phyloP scores from a whole-genome alignment of 2,113 vertebrate genomes.

The Dolichallabes microphthalmus region DNA sequence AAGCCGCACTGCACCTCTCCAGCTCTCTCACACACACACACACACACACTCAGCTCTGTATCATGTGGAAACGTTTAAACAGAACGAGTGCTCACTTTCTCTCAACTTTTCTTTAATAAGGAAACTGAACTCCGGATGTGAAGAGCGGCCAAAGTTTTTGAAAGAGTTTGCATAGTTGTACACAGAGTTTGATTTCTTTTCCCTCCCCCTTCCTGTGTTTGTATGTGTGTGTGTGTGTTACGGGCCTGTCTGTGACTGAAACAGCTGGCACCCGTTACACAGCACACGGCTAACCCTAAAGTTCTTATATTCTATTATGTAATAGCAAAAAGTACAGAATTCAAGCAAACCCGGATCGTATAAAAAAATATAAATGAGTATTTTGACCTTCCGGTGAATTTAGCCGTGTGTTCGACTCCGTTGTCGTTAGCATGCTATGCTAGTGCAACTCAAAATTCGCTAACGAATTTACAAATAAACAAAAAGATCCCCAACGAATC shows the following conservation, averaged over 20 bases:
- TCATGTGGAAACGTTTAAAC: neutral
- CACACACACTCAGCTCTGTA: no score
- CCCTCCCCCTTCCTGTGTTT: neutral
- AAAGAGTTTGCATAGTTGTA: constrained; percentile 2
- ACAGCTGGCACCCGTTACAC: constrained; percentile 30
- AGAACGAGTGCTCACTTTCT: neutral
- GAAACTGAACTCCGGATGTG: neutral
- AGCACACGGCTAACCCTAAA: neutral
- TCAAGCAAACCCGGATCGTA: neutral
- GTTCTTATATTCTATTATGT: no score
- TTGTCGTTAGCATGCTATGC: neutral
- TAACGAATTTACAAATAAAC: neutral
- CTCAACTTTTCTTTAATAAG: neutral
- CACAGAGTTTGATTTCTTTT: neutral
- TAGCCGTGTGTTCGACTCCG: no score
- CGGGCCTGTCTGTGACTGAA: constrained; percentile 18
- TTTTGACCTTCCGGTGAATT: no score
- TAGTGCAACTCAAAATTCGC: neutral
- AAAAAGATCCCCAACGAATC: neutral
- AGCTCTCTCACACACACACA: no score
- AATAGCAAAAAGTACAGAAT: neutral
- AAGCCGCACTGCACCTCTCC: neutral
- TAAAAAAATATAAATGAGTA: neutral
- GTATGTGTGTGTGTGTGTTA: neutral
- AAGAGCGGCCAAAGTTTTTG: neutral